Evolutionary conservation across 2,888 invertebrate species (phyloP).

Genomic region (Acanthosepion esculentum): DNA sequence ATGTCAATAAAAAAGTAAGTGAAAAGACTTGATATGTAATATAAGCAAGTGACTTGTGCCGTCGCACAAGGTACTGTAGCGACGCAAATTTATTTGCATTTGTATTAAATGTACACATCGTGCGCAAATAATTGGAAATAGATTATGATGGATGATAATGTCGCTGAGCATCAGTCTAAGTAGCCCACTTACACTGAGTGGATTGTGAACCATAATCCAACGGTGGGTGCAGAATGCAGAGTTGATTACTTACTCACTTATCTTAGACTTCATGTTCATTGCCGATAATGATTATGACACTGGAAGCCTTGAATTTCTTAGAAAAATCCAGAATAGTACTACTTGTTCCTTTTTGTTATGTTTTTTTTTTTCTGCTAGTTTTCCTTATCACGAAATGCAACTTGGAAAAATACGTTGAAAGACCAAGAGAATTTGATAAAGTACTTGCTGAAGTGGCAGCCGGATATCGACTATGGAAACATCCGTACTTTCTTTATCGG

Average conservation of each 20-base stretch:
- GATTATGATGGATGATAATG: background rate
- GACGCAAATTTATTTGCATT: background rate
- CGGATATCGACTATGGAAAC: no score
- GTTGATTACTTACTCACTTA: background rate
- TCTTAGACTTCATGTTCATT: background rate
- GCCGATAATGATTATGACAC: background rate
- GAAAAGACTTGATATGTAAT: background rate
- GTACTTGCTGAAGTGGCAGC: background rate
- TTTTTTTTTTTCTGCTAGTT: no score
- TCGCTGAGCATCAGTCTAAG: background rate
- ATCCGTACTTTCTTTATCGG: no score
- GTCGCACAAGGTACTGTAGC: background rate
- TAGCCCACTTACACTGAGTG: background rate
- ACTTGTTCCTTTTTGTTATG: background rate
- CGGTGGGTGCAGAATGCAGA: background rate
- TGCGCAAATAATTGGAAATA: background rate
- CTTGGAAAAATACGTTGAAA: background rate
- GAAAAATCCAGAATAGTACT: background rate
- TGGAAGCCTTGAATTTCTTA: background rate
- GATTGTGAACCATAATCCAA: background rate
- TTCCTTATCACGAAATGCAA: background rate
- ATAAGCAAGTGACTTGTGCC: no score
- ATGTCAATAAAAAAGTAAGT: no score
- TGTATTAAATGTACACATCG: background rate
- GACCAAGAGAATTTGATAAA: background rate